Evolutionary conservation across 2,888 invertebrate species (phyloP), one percentile per base, ranked within the genome.

Genomic region (Norana najaformis): DNA sequence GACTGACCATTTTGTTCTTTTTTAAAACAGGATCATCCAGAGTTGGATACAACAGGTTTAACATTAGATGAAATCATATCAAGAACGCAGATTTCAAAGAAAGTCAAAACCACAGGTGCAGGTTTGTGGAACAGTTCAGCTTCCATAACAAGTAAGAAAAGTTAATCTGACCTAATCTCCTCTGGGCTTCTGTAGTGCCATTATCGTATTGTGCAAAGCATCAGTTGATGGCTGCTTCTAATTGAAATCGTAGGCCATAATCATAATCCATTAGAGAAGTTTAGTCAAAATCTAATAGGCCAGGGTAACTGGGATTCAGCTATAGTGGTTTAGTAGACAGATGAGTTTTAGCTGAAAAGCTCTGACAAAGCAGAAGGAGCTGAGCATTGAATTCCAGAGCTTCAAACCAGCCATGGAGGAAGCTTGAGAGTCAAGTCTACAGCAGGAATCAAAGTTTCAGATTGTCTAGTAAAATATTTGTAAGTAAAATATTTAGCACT

Each of bases 51-150:
- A 35, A 38, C 39, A 36, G 88, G 83, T 14, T 20, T 92, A 23
- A 90, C 88, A 37, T 85, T 92, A 38, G 89, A 91, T n/a, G 92
- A 91, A 47, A 90, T 92, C 35, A 36, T 92, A n/a, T 34, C 53
- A 14, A 89, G 91, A 18, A 85, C 88, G 16, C 90, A 92, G 53
- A 82, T 88, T n/a, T 89, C 88, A 34, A 91, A 91, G 89, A 91
- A 91, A 88, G 30, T 89, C 13, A 83, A 89, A 35, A n/a, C 82
- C n/a, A 88, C 88, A 34, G 37, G 16, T 83, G 85, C 85, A 85
- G 85, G 85, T 85, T 36, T 85, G 85, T 69, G 69, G 16, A 69
- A 69, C n/a, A n/a, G 23, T 53, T 53, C 4, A 47, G 23, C 53
- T 53, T 53, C 53, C 23, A 30, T 53, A 53, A 30, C n/a, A 30